phyloP scores from a whole-genome alignment of 2,888 invertebrate genomes.

The Drosophila heteroneura region DNA sequence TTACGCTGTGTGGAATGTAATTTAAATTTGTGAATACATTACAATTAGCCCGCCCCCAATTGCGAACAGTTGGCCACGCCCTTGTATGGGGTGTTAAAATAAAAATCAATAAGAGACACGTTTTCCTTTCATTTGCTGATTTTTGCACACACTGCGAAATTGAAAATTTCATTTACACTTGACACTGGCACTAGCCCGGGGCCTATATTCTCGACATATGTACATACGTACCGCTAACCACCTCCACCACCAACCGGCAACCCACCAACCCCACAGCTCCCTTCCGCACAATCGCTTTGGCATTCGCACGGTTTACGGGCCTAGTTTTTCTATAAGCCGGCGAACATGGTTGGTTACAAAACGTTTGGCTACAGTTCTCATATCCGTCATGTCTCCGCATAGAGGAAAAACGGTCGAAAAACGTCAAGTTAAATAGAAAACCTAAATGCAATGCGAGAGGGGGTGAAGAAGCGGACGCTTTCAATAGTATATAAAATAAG shows the following conservation, averaged over 20 bases:
- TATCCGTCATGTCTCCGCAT: slow-evolving; percentile 40
- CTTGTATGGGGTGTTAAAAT: slow-evolving; percentile 5
- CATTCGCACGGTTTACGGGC: slow-evolving; percentile 42
- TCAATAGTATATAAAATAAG: slow-evolving; percentile 25
- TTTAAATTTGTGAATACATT: background rate
- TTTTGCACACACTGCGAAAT: slow-evolving; percentile 67
- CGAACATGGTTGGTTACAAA: slow-evolving; percentile 31
- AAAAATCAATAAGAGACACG: slow-evolving; percentile 67
- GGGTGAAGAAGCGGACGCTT: background rate
- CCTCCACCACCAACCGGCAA: background rate
- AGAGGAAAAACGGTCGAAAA: slow-evolving; percentile 28
- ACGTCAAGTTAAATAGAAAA: slow-evolving; percentile 41
- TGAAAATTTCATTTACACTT: slow-evolving; percentile 77
- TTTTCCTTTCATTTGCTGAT: slow-evolving; percentile 49
- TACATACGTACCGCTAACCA: background rate
- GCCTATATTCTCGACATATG: slow-evolving; percentile 24
- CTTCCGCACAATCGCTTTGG: slow-evolving; percentile 30
- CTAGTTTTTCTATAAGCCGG: slow-evolving; percentile 46
- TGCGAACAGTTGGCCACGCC: background rate
- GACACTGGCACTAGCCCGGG: slow-evolving; percentile 56
- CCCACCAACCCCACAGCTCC: background rate
- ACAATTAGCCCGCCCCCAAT: background rate
- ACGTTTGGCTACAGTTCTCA: slow-evolving; percentile 32
- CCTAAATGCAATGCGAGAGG: slow-evolving; percentile 24
- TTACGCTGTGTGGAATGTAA: background rate